Base-by-base conservation (phyloP, 2,797 vertebrate species). In the Chanos chanos region DNA sequence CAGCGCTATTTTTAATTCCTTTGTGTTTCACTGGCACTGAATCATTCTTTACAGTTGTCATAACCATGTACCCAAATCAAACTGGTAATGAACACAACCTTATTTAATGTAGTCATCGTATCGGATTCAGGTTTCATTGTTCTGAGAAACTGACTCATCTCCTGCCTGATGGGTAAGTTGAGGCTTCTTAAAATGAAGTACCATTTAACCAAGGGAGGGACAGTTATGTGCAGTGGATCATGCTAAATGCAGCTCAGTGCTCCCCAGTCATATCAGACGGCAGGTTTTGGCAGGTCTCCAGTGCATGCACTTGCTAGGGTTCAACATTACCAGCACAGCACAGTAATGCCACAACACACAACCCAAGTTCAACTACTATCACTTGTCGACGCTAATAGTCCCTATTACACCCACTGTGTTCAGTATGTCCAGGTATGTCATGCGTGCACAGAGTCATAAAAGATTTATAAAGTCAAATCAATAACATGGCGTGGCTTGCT, bases 391-490 rank as follows among this genome's bases (percentile, higher is more conserved):
- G 21, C 21, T 49, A 34, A 59, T 43, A 30, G 10, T 52, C 9
- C 28, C 30, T n/a, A 7, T 31, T 45, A 34, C 39, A 19, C 19
- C 40, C 50, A 3, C 31, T 34, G 16, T 5, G 27, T 63, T 57
- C 64, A 64, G 48, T n/a, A 40, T 67, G 50, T 52, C 34, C 40
- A 61, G 61, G 49, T 64, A 34, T 73, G 55, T 77, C 57, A 75
- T 55, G 69, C 61, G n/a, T 75, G 33, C 43, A 31, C 15, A 25
- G 41, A 56, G 70, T 77, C 64, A 60, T 68, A 57, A 58, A 47
- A 44, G 16, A 47, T 56, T 63, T 43, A 27, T 34, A 9, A 34
- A 61, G 33, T 22, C 64, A 33, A n/a, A 16, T 19, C 18, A 57
- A 39, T 30, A 19, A 33, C 62, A 39, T 44, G 31, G n/a, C 24